Evolutionary conservation across 2,888 invertebrate species (phyloP).

Genomic region (Aphrophora alni): DNA sequence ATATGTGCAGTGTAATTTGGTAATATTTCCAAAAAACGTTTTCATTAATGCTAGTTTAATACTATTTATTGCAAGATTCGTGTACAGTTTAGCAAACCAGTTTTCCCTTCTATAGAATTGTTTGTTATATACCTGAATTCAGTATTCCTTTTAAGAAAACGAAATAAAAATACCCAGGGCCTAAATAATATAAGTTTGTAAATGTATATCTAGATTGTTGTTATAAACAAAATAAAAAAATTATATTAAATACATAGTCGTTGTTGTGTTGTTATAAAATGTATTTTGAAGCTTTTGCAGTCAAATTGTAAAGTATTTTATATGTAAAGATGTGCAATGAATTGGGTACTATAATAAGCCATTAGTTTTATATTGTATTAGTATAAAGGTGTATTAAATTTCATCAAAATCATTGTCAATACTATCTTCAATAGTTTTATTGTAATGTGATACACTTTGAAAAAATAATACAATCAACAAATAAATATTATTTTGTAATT

Average conservation of each 20-base stretch:
- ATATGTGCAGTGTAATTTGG: neutral
- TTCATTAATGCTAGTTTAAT: neutral
- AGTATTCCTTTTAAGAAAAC: neutral
- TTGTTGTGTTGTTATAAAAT: constrained; percentile 28
- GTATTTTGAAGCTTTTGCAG: constrained; percentile 35
- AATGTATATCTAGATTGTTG: constrained; percentile 2
- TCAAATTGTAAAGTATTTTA: constrained; percentile 33
- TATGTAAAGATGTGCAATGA: constrained; percentile 36
- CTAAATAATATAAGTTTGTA: constrained; percentile 30
- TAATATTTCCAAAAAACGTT: neutral
- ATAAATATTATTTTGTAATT: constrained; percentile 19
- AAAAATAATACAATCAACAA: constrained; percentile 37
- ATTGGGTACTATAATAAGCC: constrained; percentile 18
- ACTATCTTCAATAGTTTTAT: constrained; percentile 32
- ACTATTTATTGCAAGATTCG: no score
- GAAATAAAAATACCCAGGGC: constrained; percentile 18
- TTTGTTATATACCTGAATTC: neutral
- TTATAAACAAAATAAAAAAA: neutral
- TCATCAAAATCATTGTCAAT: neutral
- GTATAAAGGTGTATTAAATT: constrained; percentile 17
- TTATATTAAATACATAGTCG: neutral
- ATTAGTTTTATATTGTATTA: constrained; percentile 32
- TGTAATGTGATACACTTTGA: constrained; percentile 34
- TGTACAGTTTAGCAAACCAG: no score
- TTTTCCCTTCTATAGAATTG: neutral